These are phyloP conservation scores for Lerema accius DNA, from an alignment of 1,140 invertebrate genomes.

Conservation along the genomic window DNA sequence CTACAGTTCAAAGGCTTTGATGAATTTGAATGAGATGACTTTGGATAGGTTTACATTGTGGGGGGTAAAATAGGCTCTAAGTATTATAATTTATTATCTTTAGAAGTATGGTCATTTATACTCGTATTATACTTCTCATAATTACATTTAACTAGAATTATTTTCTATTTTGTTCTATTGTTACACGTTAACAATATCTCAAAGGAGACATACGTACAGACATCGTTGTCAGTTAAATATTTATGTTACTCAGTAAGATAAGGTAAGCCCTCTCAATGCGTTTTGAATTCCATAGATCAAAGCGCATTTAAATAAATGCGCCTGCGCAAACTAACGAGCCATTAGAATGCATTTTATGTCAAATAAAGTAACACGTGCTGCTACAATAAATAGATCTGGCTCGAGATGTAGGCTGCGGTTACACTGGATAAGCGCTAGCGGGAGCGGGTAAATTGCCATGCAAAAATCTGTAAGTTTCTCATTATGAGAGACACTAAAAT, in stretches of 20 bases:
- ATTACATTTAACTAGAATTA: too few relatives aligned
- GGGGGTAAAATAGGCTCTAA: too few relatives aligned
- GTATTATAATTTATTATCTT: too few relatives aligned
- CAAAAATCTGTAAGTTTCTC: conserved; percentile 3
- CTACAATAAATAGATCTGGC: conserved; percentile 74
- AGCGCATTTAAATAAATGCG: conserved; percentile 58
- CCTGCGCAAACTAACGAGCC: conserved; percentile 65
- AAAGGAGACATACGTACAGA: conserved; percentile 12
- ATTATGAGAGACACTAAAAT: too few relatives aligned
- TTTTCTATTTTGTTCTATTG: too few relatives aligned
- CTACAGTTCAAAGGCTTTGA: too few relatives aligned
- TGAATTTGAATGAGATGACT: too few relatives aligned
- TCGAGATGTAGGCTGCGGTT: conserved; percentile 11
- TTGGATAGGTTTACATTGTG: too few relatives aligned
- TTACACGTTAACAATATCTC: conserved; percentile 4
- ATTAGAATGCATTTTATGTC: conserved; percentile 76
- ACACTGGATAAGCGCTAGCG: conserved; percentile 34
- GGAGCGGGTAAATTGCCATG: conserved; percentile 14
- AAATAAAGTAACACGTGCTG: conserved; percentile 76
- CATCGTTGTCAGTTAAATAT: conserved; percentile 17
- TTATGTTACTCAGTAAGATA: conserved; percentile 30
- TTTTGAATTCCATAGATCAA: conserved; percentile 53
- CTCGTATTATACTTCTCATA: too few relatives aligned
- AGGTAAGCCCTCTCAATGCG: conserved; percentile 30
- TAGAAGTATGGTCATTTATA: too few relatives aligned